Evolutionary conservation across 1,140 invertebrate species (phyloP).

Genomic region (Caerostris extrusa): DNA sequence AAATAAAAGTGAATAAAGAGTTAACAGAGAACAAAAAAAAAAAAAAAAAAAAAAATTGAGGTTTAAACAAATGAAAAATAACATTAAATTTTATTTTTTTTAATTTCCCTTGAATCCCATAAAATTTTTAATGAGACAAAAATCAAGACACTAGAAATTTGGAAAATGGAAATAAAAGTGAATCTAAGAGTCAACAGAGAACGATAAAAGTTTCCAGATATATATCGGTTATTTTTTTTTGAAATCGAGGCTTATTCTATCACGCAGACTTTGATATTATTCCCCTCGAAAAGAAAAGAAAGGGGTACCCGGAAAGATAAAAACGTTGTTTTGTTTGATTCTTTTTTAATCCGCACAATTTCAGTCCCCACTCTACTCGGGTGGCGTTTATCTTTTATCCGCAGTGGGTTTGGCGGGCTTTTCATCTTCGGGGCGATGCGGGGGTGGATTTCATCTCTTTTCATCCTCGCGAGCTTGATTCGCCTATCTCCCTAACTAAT

Average conservation of each 20-base stretch:
- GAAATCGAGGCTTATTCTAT: background rate
- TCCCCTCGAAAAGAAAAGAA: background rate
- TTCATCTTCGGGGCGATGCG: background rate
- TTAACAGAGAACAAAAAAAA: too few species aligned
- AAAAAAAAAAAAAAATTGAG: too few species aligned
- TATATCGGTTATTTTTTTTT: background rate
- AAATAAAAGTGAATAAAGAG: too few species aligned
- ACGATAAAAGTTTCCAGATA: too few species aligned
- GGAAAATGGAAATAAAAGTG: too few species aligned
- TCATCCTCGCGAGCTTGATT: constrained; percentile 69
- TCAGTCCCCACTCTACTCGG: background rate
- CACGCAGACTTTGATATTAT: background rate
- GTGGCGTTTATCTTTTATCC: constrained; percentile 75
- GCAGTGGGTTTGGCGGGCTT: constrained; percentile 31
- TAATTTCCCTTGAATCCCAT: too few species aligned
- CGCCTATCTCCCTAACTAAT: constrained; percentile 75
- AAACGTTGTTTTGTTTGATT: constrained; percentile 31
- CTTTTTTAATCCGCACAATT: constrained; percentile 68
- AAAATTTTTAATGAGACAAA: too few species aligned
- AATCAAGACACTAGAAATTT: too few species aligned
- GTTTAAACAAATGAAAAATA: too few species aligned
- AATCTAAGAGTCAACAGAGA: too few species aligned
- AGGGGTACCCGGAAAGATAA: constrained; percentile 29
- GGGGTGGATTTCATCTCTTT: constrained; percentile 66
- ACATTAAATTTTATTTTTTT: too few species aligned